Evolutionary conservation across 64 coral and sea anemone genomes (phyloP).

Genomic region (Stylophora pistillata): DNA sequence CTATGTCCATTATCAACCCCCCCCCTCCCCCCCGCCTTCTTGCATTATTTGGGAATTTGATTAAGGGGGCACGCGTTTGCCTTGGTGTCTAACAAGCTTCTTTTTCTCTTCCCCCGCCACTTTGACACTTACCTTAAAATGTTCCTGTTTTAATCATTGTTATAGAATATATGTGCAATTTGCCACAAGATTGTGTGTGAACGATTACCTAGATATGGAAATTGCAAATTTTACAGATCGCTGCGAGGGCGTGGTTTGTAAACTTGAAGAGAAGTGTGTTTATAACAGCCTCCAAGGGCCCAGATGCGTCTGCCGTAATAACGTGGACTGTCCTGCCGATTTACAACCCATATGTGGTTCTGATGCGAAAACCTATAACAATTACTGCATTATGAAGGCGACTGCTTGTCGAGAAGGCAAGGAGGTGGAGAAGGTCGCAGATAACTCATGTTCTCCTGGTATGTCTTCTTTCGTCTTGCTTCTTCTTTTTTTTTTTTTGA

Average conservation of each 20-base stretch:
- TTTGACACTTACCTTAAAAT: too few relatives aligned
- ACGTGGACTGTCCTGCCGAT: slow-evolving; percentile 55
- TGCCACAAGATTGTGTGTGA: too few relatives aligned
- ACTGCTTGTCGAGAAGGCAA: slow-evolving; percentile 58
- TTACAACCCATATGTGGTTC: slow-evolving; percentile 77
- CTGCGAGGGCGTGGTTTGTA: slow-evolving; percentile 41
- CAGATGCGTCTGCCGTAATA: slow-evolving; percentile 70
- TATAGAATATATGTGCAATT: too few relatives aligned
- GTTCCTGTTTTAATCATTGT: too few relatives aligned
- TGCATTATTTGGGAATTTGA: too few relatives aligned
- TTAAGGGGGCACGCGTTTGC: too few relatives aligned
- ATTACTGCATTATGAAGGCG: slow-evolving; percentile 85
- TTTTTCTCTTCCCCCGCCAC: too few relatives aligned
- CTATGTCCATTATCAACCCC: too few relatives aligned
- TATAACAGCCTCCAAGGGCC: slow-evolving; percentile 17
- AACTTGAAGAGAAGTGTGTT: slow-evolving; percentile 62
- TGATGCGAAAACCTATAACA: slow-evolving; percentile 81
- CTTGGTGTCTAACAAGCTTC: too few relatives aligned
- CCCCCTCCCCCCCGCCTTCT: too few relatives aligned
- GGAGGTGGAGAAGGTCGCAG: slow-evolving; percentile 20
- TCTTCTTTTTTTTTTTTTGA: background rate
- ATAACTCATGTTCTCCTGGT: slow-evolving; percentile 68
- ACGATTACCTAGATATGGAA: too few relatives aligned
- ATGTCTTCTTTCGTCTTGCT: background rate
- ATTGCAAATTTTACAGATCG: slow-evolving; percentile 13